Evolutionary conservation across 2,888 invertebrate genomes (phyloP).

Genomic region (Ormyrus thymus): DNA sequence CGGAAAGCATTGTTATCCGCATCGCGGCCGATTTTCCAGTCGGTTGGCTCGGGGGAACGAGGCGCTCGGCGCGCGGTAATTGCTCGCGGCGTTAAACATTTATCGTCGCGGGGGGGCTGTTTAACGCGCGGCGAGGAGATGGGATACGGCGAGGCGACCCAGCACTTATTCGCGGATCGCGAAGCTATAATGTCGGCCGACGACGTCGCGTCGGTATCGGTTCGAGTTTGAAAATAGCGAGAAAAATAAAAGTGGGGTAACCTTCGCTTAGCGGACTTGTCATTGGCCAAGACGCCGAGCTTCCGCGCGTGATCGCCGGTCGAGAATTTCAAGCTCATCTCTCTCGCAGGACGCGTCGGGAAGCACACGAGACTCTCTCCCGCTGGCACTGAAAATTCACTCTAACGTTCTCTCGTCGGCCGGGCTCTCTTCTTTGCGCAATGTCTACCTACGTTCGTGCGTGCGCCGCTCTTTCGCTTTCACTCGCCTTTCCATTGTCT

Average conservation of each 20-base stretch:
- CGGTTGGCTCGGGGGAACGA: too few relatives aligned
- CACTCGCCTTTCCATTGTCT: conserved; percentile 44
- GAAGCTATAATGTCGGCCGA: too few relatives aligned
- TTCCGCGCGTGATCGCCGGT: background rate
- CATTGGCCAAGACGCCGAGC: conserved; percentile 5
- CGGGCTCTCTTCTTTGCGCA: background rate
- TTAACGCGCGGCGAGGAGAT: too few relatives aligned
- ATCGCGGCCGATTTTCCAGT: background rate
- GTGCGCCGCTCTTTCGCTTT: conserved; percentile 14
- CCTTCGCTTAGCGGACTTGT: background rate
- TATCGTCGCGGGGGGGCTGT: too few relatives aligned
- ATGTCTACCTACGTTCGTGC: background rate
- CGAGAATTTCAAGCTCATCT: background rate
- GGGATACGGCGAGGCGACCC: too few relatives aligned
- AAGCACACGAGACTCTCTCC: background rate
- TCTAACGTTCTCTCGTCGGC: conserved; percentile 38
- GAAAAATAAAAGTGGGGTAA: too few relatives aligned
- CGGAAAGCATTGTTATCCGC: background rate
- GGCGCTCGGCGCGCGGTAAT: too few relatives aligned
- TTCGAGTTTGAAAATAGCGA: too few relatives aligned
- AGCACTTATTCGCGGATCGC: too few relatives aligned
- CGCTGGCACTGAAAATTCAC: conserved; percentile 31
- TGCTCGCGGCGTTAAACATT: too few relatives aligned
- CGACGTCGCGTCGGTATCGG: too few relatives aligned
- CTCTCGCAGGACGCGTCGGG: background rate